Base-by-base conservation (phyloP, 1,140 invertebrate species). In the Micrasema longulum region DNA sequence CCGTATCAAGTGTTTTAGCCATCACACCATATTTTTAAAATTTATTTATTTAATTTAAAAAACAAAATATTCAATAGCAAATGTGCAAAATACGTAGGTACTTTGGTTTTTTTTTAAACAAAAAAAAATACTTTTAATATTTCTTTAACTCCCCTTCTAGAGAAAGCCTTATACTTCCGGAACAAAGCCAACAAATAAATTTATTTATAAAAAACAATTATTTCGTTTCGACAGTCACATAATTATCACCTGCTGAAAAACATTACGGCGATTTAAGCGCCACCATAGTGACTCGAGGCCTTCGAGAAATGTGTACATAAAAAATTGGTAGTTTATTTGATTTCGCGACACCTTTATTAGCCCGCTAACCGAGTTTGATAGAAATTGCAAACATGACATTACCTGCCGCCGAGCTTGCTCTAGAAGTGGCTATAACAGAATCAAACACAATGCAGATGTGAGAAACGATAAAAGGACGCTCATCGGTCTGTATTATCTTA, bases 391-490 rank as follows among this genome's bases (percentile, higher is more conserved):
- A 69, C 55, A 69, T 47, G 67, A 23, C 65, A 16, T 52, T n/a
- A 47, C 31, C 26, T 11, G 63, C 47, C 63, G 38, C 55, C 35
- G 63, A 31, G 5, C 23, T 48, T 36, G 35, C 48, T 36, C 16
- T 47, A 36, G 20, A 52, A 50, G 63, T 36, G 48, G 23, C 63
- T 38, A 36, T 64, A 64, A 64, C 63, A 31, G 35, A 66, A 60
- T 55, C 38, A 68, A 52, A 68, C 65, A 31, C 7, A 31, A 7
- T 31, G 26, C 26, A 68, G 31, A 68, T 53, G 50, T 23, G 57
- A 70, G 55, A 70, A 45, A 41, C 43, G 68, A 70, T 70, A 70
- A 63, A 70, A 70, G 68, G 57, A 70, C 36, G 18, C 22, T 50
- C 23, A 26, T 9, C 35, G 16, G 35, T 18, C 43, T 31, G 68